Base-by-base conservation (phyloP, 92 coral and sea anemone species). In the Plumapathes pennacea region DNA sequence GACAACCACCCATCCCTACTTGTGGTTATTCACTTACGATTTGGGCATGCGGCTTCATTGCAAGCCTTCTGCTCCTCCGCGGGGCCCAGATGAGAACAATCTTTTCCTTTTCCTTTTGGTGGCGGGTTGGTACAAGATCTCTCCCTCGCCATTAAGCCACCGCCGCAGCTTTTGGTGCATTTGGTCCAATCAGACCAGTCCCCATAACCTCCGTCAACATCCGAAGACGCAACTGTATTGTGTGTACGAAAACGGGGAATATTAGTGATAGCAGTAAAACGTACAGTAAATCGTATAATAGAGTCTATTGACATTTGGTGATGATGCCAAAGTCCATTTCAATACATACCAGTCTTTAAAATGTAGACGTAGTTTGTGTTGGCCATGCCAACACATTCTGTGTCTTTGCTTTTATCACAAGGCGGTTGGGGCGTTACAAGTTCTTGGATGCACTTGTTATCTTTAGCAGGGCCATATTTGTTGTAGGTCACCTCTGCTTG, bases 151-250 rank as follows among this genome's bases (percentile, higher is more conserved):
- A 20, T 64, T 0, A 39, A 62, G 2, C 86, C 86, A 15, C 74
- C 73, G 2, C 80, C 86, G 50, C 86, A 79, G 14, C 20, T 55
- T 13, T 58, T 72, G 32, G 63, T 71, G 32, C 86, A 79, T 46
- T 22, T 38, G 0, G 76, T 54, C 86, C 86, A 79, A 36, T 55
- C 51, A 1, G 86, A 79, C 86, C 86, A 79, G 21, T 37, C 21
- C 13, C 80, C 38, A 60, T 71, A 79, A 12, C 80, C 86, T 2
- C 86, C 86, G 25, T 71, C 57, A 33, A 72, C 68, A 42, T 79
- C 80, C 0, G 29, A 25, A 12, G 80, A 65, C n/a, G 18, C 32
- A 46, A 50, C 80, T 73, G 38, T 28, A 21, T 23, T 2, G 13
- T 24, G 17, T 5, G 32, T 30, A 7, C 14, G n/a, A 14, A n/a